Evolutionary conservation across 92 coral and sea anemone species (phyloP), one percentile per base, ranked within the genome.

Genomic region (Phenganax stokvisi): DNA sequence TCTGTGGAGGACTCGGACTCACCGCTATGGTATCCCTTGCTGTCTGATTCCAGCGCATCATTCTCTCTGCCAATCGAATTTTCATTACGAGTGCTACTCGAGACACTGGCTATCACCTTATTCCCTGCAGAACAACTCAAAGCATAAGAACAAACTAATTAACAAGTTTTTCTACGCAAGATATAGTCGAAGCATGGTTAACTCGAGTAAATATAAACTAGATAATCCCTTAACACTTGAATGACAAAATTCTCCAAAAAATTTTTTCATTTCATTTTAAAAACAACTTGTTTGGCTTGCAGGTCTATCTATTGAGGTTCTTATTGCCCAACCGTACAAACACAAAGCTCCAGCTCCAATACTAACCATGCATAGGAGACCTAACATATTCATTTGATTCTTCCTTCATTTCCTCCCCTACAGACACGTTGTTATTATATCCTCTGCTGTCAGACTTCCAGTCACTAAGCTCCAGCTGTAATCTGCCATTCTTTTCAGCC

Each of bases 351-450:
- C 47, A 37, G 16, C 17, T 17, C n/a, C 15, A 61, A 15, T 17
- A 61, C 67, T 28, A 61, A 61, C 67, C 67, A 15, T 61, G 67
- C 0, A 6, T 25, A 17, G 67, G 15, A 8, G 67, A 61, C 20
- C 0, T 61, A 17, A 13, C 28, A 28, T 61, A 13, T 47, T 72
- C 27, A 54, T 37, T 60, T 57, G 62, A 8, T 7, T 76, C 71
- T 60, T 76, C 81, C 37, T 57, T 56, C 69, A 60, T 60, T 29
- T 76, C 81, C 4, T 76, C 81, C 0, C 69, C 81, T 0, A 54
- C 37, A 8, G 81, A 58, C 0, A 76, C 81, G 53, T 57, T 47
- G 69, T 76, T 60, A 25, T 60, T 37, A 62, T 76, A 76, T 10
- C 69, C 70, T 6, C 54, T 53, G 44, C 55, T 76, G 9, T 58